Evolutionary conservation across 2,888 invertebrate genomes (phyloP).

Genomic region (Bhutanitis thaidina): DNA sequence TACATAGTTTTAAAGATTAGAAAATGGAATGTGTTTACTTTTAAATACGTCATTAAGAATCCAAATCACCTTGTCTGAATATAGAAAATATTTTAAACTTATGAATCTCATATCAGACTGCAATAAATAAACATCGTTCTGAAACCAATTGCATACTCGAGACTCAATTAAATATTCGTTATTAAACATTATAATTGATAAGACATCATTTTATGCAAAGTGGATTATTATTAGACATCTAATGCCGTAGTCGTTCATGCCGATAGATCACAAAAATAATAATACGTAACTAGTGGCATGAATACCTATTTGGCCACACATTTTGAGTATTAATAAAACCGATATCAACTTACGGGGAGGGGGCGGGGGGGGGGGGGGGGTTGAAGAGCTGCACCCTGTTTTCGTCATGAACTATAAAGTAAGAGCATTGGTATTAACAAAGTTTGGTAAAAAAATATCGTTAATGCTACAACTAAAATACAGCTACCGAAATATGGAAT

Average conservation of each 20-base stretch:
- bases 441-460: conserved; percentile 69
- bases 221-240: neutral
- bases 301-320: conserved; percentile 32
- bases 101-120: too few relatives aligned
- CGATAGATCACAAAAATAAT: conserved; percentile 12
- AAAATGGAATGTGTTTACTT: conserved; percentile 24
- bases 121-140: too few relatives aligned
- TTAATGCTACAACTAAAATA: conserved; percentile 63
- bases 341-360: too few relatives aligned
- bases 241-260: conserved; percentile 7
- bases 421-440: conserved; percentile 75
- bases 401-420: conserved; percentile 48
- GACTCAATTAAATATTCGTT: too few relatives aligned
- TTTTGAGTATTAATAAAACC: conserved; percentile 38
- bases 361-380: too few relatives aligned
- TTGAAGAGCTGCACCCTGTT: conserved; percentile 38
- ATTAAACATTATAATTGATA: neutral
- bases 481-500: conserved; percentile 67
- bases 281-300: conserved; percentile 22
- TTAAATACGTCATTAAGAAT: too few relatives aligned
- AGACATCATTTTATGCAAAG: neutral
- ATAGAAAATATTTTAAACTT: too few relatives aligned
- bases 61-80: too few relatives aligned
- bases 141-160: too few relatives aligned
- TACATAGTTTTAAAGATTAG: neutral